phyloP scores from a whole-genome alignment of 2,797 vertebrate genomes.

The Danio jaintianensis region DNA sequence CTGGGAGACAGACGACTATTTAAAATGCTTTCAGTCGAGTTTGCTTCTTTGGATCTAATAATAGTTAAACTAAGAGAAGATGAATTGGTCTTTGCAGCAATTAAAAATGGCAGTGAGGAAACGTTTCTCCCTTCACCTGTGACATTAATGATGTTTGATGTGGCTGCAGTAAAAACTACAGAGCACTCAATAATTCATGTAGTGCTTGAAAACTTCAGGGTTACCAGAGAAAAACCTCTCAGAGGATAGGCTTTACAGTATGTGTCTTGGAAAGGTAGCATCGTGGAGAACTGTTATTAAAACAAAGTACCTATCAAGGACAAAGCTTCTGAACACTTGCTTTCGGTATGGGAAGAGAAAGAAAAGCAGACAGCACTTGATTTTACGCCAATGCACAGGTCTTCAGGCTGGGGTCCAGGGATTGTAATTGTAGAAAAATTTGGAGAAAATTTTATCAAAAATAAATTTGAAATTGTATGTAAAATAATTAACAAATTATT shows the following conservation, averaged over 20 bases:
- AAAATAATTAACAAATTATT: too few relatives aligned
- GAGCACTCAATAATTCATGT: conserved; percentile 32
- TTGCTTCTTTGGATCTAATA: background rate
- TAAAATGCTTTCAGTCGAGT: background rate
- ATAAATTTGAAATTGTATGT: too few relatives aligned
- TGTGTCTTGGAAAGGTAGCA: background rate
- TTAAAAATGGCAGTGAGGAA: background rate
- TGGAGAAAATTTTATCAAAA: too few relatives aligned
- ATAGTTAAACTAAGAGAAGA: conserved; percentile 4
- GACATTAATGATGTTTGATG: conserved; percentile 14
- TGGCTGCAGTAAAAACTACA: conserved; percentile 28
- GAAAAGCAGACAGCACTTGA: background rate
- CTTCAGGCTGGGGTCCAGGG: too few relatives aligned
- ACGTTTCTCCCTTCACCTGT: background rate
- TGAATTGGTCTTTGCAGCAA: background rate
- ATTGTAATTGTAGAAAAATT: too few relatives aligned
- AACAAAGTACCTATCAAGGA: conserved; percentile 8
- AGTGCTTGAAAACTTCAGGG: background rate
- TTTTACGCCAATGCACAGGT: background rate
- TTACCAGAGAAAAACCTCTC: background rate
- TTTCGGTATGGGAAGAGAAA: background rate
- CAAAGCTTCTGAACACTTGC: conserved; percentile 7
- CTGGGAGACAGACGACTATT: background rate
- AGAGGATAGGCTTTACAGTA: background rate
- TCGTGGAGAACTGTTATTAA: background rate